These are phyloP conservation scores for Cyrtorhinus lividipennis DNA, from an alignment of 1,140 invertebrate genomes.

Conservation along the genomic window DNA sequence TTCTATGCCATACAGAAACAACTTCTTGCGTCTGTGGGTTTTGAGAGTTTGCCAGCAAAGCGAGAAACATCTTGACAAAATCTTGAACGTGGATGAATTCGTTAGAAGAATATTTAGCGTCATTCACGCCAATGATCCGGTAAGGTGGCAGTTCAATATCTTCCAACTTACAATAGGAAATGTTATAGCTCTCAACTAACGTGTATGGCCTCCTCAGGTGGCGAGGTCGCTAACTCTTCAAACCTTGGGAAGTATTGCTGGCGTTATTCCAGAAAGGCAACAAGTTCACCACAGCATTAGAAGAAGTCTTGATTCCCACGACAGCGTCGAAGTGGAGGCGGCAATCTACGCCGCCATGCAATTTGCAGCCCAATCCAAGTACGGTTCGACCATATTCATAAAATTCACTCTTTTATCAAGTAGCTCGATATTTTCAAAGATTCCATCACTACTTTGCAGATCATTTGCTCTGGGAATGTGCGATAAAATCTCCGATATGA, in stretches of 20 bases:
- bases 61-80: slow-evolving; percentile 92
- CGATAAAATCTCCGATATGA: slow-evolving; percentile 89
- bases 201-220: slow-evolving; percentile 31
- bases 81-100: slow-evolving; percentile 92
- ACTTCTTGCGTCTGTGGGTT: slow-evolving; percentile 88
- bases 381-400: no score
- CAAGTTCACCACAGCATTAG: slow-evolving; percentile 91
- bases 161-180: no score
- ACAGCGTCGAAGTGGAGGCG: slow-evolving; percentile 87
- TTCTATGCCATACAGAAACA: slow-evolving; percentile 40
- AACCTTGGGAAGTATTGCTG: slow-evolving; percentile 79
- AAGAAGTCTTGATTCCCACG: slow-evolving; percentile 82
- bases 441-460: slow-evolving; percentile 36
- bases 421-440: background rate
- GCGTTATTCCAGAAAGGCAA: slow-evolving; percentile 82
- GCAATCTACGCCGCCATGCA: slow-evolving; percentile 87
- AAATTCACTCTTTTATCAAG: background rate
- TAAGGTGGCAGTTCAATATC: slow-evolving; percentile 23
- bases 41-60: slow-evolving; percentile 85
- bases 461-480: slow-evolving; percentile 93
- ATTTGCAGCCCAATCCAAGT: slow-evolving; percentile 86
- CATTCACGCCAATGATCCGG: slow-evolving; percentile 91
- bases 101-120: slow-evolving; percentile 85
- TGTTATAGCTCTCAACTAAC: background rate
- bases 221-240: slow-evolving; percentile 78